Evolutionary conservation across 2,888 invertebrate genomes (phyloP).

Genomic region (Stegana nigrithorax): DNA sequence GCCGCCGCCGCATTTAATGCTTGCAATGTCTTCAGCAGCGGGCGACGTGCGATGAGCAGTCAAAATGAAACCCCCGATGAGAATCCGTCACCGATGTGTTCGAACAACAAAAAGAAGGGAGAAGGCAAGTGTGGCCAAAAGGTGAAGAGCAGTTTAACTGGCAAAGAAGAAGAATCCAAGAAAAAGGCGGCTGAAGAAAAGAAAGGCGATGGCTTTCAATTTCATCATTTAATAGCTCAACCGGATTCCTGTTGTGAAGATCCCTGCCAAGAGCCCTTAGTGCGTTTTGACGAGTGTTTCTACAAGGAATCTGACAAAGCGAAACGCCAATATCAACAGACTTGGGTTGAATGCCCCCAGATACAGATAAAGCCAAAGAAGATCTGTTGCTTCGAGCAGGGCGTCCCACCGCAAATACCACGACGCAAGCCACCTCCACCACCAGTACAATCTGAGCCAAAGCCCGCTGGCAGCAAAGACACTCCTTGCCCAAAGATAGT

Average conservation of each 20-base stretch:
- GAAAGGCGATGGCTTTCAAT: slow-evolving; percentile 28
- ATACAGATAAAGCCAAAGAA: slow-evolving; percentile 41
- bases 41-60: no score
- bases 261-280: slow-evolving; percentile 36
- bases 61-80: not conserved
- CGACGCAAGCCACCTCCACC: slow-evolving; percentile 32
- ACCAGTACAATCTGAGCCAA: not conserved
- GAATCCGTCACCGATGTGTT: not conserved
- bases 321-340: slow-evolving; percentile 51
- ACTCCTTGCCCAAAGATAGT: slow-evolving; percentile 28
- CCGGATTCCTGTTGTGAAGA: slow-evolving; percentile 29
- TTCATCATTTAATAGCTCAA: slow-evolving; percentile 31
- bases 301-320: slow-evolving; percentile 46
- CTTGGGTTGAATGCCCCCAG: slow-evolving; percentile 54
- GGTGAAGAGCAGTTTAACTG: no score
- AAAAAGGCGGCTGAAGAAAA: no score
- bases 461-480: not conserved
- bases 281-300: slow-evolving; percentile 34
- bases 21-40: no score
- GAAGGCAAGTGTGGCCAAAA: not conserved
- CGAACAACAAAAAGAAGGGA: no score
- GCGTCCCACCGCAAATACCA: slow-evolving; percentile 22
- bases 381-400: slow-evolving; percentile 38
- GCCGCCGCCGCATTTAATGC: no score
- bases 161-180: not conserved